Percentiles rank a stretch among this genome's conserved stretches.
phyloP scores from a whole-genome alignment of 2,888 invertebrate genomes.

The Eristalinus sepulchralis region DNA sequence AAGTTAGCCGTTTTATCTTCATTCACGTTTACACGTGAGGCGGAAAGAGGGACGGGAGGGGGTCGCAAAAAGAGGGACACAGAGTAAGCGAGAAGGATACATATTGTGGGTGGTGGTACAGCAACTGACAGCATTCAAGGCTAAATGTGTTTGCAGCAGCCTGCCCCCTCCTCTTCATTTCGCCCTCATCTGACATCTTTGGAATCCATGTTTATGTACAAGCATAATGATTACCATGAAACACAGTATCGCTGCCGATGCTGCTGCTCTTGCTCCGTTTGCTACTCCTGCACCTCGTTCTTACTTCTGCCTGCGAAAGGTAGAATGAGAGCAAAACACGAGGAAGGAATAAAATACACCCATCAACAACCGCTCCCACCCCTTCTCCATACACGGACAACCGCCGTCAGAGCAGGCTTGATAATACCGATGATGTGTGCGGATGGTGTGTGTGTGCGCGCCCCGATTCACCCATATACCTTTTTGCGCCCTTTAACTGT shows the following conservation, averaged over 20 bases:
- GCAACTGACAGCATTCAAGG: constrained; percentile 48
- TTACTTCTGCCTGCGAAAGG: background rate
- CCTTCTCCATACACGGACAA: background rate
- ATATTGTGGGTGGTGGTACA: background rate
- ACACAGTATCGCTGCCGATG: background rate
- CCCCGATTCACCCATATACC: background rate
- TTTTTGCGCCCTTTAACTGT: background rate
- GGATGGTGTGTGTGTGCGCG: constrained; percentile 20
- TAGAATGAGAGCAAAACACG: constrained; percentile 40
- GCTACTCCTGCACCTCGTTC: background rate
- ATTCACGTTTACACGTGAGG: constrained; percentile 53
- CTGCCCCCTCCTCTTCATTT: background rate
- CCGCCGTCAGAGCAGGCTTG: background rate
- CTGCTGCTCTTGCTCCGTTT: background rate
- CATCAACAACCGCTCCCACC: background rate
- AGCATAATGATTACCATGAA: constrained; percentile 55
- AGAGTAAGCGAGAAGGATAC: background rate
- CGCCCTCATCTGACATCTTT: background rate
- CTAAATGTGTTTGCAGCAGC: constrained; percentile 35
- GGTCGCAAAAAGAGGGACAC: background rate
- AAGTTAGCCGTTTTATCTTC: constrained; percentile 44
- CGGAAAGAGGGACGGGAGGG: background rate
- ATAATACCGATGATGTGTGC: constrained; percentile 29
- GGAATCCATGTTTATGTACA: constrained; percentile 37
- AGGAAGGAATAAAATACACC: constrained; percentile 5